Conservation (phyloP, 2,888 invertebrate species). For the Orchestes rusci region DNA sequence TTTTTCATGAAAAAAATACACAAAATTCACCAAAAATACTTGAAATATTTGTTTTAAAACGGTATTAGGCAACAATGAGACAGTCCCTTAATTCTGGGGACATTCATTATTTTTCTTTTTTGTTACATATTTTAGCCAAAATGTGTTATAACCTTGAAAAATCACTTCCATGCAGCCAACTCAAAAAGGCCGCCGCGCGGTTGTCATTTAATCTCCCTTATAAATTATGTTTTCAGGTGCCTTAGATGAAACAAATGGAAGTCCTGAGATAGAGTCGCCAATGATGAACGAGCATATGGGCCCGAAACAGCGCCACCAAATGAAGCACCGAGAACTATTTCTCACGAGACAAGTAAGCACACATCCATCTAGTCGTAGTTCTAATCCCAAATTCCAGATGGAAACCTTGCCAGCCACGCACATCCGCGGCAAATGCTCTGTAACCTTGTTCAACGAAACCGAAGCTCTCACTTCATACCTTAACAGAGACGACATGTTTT, state of each 20-base stretch:
- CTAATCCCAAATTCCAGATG: constrained; percentile 54
- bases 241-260: constrained; percentile 41
- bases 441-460: constrained; percentile 97
- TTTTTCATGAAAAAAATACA: no score
- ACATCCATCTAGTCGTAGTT: background rate
- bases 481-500: constrained; percentile 96
- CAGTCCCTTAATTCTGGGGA: no score
- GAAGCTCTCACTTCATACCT: constrained; percentile 95
- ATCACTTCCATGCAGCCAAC: no score
- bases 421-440: constrained; percentile 98
- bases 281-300: constrained; percentile 46
- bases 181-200: no score
- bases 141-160: no score
- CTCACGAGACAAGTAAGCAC: constrained; percentile 81
- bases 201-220: no score
- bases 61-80: no score
- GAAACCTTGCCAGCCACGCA: constrained; percentile 98
- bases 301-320: constrained; percentile 86
- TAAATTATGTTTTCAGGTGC: constrained; percentile 38
- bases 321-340: constrained; percentile 97
- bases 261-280: constrained; percentile 33
- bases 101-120: no score
- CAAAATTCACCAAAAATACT: no score
- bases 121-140: no score
- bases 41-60: no score